These are phyloP conservation scores for Nomada fabriciana DNA, from an alignment of 2,888 invertebrate species.

Conservation along the genomic window DNA sequence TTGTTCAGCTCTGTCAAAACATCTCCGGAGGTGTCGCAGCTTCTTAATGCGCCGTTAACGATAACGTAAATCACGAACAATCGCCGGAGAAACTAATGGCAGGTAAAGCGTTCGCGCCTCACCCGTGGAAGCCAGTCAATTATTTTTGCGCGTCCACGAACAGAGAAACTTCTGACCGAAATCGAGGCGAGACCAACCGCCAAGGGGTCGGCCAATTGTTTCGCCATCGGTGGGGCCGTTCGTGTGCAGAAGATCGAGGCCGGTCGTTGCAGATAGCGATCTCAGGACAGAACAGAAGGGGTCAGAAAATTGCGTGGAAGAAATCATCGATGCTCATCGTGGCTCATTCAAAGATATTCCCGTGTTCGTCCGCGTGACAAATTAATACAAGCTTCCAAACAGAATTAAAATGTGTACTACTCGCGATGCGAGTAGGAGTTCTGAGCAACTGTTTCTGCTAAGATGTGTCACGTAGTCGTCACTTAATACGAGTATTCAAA, in stretches of 20 bases:
- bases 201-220: slow-evolving; percentile 36
- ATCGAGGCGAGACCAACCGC: not conserved
- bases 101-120: not conserved
- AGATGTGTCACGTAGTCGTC: not conserved
- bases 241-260: slow-evolving; percentile 39
- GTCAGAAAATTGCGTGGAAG: slow-evolving; percentile 27
- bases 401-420: not conserved
- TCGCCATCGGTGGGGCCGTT: not conserved
- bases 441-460: not conserved
- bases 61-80: slow-evolving; percentile 66
- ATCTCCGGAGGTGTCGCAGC: slow-evolving; percentile 55
- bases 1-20: slow-evolving; percentile 56
- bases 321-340: slow-evolving; percentile 28
- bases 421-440: not conserved
- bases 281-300: slow-evolving; percentile 26
- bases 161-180: slow-evolving; percentile 41
- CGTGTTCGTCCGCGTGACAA: not conserved
- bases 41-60: slow-evolving; percentile 65
- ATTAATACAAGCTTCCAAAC: not conserved
- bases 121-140: slow-evolving; percentile 31
- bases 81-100: slow-evolving; percentile 43
- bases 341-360: not conserved
- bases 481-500: not conserved
- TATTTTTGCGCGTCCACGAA: slow-evolving; percentile 19
- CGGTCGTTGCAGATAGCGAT: slow-evolving; percentile 45